A percentile compares a stretch with the other conserved stretches of the same genome.
These are phyloP conservation scores for Alces alces DNA, from an alignment of 2,113 vertebrate species.

Conservation along the genomic window DNA sequence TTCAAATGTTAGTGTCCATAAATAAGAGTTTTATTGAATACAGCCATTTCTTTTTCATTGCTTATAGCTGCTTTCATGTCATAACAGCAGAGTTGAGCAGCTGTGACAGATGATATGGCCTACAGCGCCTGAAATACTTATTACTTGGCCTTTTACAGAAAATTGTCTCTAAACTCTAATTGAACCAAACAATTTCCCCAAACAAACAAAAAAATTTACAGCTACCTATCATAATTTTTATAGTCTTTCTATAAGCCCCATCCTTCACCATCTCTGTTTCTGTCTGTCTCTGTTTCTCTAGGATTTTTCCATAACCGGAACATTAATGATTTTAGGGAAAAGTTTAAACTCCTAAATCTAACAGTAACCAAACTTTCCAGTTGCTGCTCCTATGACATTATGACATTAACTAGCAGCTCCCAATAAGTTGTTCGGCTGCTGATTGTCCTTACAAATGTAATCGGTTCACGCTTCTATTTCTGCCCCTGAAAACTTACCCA, in stretches of 20 bases:
- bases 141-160: not conserved
- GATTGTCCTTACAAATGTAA: too few relatives aligned
- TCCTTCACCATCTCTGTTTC: too few relatives aligned
- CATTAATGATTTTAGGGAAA: not conserved
- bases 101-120: not conserved
- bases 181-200: not conserved
- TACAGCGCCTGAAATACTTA: not conserved
- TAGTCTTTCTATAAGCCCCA: not conserved
- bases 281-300: not conserved
- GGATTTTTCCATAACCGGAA: not conserved
- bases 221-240: not conserved
- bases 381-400: not conserved
- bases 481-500: not conserved
- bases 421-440: not conserved
- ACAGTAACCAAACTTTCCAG: not conserved
- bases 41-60: not conserved
- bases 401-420: not conserved
- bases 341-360: not conserved
- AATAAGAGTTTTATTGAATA: not conserved
- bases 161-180: not conserved
- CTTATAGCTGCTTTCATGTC: not conserved
- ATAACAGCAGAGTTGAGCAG: not conserved
- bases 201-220: not conserved
- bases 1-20: not conserved
- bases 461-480: not conserved